Percentiles rank a stretch among this genome's conserved stretches.
Conservation (phyloP, 2,888 invertebrate genomes). For the Taphrorychus bicolor region DNA sequence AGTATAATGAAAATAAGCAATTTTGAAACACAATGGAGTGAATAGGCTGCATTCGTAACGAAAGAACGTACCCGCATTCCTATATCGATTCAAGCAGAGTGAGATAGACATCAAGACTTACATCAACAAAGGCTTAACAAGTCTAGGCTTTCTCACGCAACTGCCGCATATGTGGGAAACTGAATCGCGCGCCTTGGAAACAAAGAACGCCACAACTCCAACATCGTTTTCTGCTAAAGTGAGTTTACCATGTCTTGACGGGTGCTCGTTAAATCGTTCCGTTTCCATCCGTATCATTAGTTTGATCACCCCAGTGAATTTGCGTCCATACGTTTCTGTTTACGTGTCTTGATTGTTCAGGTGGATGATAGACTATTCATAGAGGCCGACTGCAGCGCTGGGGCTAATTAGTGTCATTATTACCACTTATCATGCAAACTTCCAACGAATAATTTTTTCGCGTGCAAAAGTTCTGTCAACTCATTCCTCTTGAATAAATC, state of each 20-base stretch:
- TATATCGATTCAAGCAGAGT: constrained; percentile 27
- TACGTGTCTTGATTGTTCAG: too few relatives aligned
- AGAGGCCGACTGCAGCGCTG: too few relatives aligned
- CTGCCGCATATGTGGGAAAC: constrained; percentile 25
- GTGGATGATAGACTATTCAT: too few relatives aligned
- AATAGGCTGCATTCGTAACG: constrained; percentile 14
- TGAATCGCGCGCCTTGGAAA: constrained; percentile 5
- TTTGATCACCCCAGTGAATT: too few relatives aligned
- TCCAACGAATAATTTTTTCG: too few relatives aligned
- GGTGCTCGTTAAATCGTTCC: neutral
- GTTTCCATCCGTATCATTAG: neutral
- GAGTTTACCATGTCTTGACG: neutral
- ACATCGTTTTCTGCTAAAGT: neutral
- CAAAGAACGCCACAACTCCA: neutral
- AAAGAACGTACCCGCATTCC: constrained; percentile 22
- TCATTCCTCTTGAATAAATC: too few relatives aligned
- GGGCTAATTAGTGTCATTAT: too few relatives aligned
- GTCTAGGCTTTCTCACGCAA: constrained; percentile 27
- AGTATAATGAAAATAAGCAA: constrained; percentile 3
- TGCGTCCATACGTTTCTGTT: too few relatives aligned
- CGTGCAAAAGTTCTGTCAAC: too few relatives aligned
- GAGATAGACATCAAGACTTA: constrained; percentile 24
- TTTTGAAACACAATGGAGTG: constrained; percentile 12
- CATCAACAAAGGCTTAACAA: constrained; percentile 27
- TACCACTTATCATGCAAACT: too few relatives aligned